phyloP scores from a whole-genome alignment of 2,113 vertebrate species.

The Elgaria multicarinata region DNA sequence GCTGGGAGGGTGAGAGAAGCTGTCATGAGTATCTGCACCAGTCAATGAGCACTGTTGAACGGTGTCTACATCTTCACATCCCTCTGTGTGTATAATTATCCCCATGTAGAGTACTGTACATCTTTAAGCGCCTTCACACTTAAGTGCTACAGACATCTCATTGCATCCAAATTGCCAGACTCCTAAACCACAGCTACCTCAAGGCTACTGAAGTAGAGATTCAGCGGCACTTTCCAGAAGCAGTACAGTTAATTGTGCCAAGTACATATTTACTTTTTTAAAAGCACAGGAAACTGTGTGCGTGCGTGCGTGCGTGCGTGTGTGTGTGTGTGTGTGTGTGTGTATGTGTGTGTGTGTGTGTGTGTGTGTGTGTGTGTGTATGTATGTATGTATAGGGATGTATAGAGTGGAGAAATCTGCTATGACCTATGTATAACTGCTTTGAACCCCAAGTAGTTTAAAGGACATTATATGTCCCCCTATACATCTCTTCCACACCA shows the following conservation, averaged over 20 bases:
- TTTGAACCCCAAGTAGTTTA: background rate
- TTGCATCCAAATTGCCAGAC: constrained; percentile 41
- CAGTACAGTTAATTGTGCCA: constrained; percentile 30
- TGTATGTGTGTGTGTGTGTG: no score
- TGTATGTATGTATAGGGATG: background rate
- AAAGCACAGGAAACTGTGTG: constrained; percentile 28
- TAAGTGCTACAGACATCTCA: constrained; percentile 46
- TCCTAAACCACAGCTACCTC: constrained; percentile 38
- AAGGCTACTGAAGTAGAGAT: constrained; percentile 45
- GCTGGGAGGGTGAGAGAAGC: constrained; percentile 25
- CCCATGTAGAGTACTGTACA: background rate
- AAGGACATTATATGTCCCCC: background rate
- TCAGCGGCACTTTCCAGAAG: constrained; percentile 53
- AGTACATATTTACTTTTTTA: constrained; percentile 25
- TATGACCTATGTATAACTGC: constrained; percentile 10
- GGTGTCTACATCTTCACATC: constrained; percentile 28
- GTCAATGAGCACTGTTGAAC: constrained; percentile 56
- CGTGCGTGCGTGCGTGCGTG: no score
- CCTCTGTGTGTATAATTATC: constrained; percentile 30
- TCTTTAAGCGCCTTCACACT: constrained; percentile 50
- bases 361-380: no score
- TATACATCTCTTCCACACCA: background rate
- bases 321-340: no score
- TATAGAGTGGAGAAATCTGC: constrained; percentile 15
- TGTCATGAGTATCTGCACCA: background rate